phyloP scores from a whole-genome alignment of 1,140 invertebrate species.

The Drosophila tani region DNA sequence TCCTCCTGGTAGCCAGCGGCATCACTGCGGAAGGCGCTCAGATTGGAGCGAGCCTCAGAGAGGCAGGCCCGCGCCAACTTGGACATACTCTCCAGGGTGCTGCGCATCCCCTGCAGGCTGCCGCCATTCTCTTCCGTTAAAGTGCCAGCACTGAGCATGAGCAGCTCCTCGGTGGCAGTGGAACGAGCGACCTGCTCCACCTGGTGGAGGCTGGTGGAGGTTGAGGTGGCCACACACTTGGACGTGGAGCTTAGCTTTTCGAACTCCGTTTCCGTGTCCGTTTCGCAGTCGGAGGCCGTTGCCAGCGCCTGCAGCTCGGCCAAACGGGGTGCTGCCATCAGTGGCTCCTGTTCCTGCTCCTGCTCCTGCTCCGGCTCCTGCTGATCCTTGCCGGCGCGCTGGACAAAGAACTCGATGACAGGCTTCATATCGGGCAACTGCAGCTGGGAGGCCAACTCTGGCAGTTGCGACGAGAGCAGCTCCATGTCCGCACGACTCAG shows the following conservation, averaged over 20 bases:
- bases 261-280: conserved; percentile 91
- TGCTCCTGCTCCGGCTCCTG: conserved; percentile 19
- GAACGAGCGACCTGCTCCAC: conserved; percentile 60
- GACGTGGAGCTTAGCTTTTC: conserved; percentile 88
- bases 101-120: conserved; percentile 83
- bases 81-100: conserved; percentile 85
- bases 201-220: conserved; percentile 36
- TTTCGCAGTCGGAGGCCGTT: conserved; percentile 88
- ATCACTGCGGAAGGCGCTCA: conserved; percentile 86
- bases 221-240: conserved; percentile 59
- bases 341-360: conserved; percentile 8
- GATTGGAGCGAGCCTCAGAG: conserved; percentile 87
- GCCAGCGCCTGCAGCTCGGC: conserved; percentile 47
- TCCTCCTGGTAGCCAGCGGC: conserved; percentile 86
- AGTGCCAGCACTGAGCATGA: conserved; percentile 65
- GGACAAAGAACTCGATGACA: conserved; percentile 90
- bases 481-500: conserved; percentile 89
- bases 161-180: conserved; percentile 66
- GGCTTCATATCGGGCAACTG: conserved; percentile 87
- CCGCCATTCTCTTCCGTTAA: conserved; percentile 73
- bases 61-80: conserved; percentile 86
- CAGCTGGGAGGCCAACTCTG: conserved; percentile 86
- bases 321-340: conserved; percentile 43
- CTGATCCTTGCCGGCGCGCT: conserved; percentile 57
- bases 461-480: conserved; percentile 87